Evolutionary conservation across 2,888 invertebrate species (phyloP).

Genomic region (Sericinus montela): DNA sequence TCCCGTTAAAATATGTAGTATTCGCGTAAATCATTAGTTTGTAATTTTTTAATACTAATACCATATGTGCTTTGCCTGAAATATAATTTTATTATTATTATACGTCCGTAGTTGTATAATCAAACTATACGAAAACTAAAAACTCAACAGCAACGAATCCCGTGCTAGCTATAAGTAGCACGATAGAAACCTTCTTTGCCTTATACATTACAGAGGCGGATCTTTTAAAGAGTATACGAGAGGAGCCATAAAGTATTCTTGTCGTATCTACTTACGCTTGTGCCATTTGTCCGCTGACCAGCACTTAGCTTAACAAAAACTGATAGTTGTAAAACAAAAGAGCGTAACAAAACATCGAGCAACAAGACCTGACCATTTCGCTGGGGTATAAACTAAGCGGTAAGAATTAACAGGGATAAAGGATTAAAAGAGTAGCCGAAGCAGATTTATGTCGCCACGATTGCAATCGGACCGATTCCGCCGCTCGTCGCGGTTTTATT

Average conservation of each 20-base stretch:
- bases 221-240: conserved; percentile 34
- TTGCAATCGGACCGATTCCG: conserved; percentile 71
- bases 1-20: no score
- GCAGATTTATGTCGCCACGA: conserved; percentile 76
- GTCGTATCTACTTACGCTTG: conserved; percentile 55
- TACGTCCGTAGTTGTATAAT: no score
- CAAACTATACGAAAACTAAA: no score
- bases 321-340: conserved; percentile 76
- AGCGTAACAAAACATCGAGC: conserved; percentile 59
- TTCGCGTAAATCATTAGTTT: no score
- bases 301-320: conserved; percentile 78
- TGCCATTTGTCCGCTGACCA: conserved; percentile 72
- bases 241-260: conserved; percentile 51
- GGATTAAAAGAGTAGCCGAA: conserved; percentile 78
- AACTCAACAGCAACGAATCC: no score
- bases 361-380: conserved; percentile 72
- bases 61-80: no score
- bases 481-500: conserved; percentile 62
- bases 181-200: neutral
- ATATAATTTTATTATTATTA: no score
- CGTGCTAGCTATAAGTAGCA: neutral
- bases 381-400: conserved; percentile 77
- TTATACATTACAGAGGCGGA: conserved; percentile 26
- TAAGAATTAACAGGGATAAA: conserved; percentile 78
- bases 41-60: no score